Evolutionary conservation across 1,140 invertebrate species (phyloP).

Genomic region (Drosophila azteca): DNA sequence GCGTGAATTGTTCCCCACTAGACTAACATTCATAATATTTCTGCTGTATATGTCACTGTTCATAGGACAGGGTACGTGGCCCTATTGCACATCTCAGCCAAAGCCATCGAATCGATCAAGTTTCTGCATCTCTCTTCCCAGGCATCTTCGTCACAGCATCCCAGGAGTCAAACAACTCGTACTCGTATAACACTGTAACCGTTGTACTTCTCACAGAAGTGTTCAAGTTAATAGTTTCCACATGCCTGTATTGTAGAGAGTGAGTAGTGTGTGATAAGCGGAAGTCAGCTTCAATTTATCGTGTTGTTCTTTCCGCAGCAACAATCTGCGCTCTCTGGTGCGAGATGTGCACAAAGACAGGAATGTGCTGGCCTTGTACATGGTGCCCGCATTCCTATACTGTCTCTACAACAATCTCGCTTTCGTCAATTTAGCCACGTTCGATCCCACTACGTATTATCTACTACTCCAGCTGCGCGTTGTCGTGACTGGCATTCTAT

Average conservation of each 20-base stretch:
- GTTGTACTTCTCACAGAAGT: constrained; percentile 95
- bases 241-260: constrained; percentile 89
- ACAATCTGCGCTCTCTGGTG: constrained; percentile 84
- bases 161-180: constrained; percentile 91
- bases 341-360: constrained; percentile 86
- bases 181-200: constrained; percentile 94
- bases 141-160: constrained; percentile 96
- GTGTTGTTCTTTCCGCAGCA: constrained; percentile 83
- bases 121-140: constrained; percentile 78
- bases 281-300: constrained; percentile 65
- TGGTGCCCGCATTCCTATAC: constrained; percentile 95
- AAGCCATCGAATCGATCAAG: constrained; percentile 3
- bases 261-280: constrained; percentile 72
- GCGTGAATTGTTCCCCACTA: constrained; percentile 92
- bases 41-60: constrained; percentile 92
- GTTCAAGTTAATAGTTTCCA: constrained; percentile 91
- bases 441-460: constrained; percentile 98
- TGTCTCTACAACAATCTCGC: constrained; percentile 98
- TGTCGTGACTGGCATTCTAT: constrained; percentile 95
- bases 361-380: constrained; percentile 91
- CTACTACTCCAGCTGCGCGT: constrained; percentile 96
- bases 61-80: constrained; percentile 90
- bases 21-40: constrained; percentile 91
- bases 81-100: not conserved
- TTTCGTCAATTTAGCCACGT: constrained; percentile 94